A percentile compares a stretch with the other conserved stretches of the same genome.
These are phyloP conservation scores for Scomberomorus guttatus DNA, from an alignment of 2,797 vertebrate species.

Conservation along the genomic window DNA sequence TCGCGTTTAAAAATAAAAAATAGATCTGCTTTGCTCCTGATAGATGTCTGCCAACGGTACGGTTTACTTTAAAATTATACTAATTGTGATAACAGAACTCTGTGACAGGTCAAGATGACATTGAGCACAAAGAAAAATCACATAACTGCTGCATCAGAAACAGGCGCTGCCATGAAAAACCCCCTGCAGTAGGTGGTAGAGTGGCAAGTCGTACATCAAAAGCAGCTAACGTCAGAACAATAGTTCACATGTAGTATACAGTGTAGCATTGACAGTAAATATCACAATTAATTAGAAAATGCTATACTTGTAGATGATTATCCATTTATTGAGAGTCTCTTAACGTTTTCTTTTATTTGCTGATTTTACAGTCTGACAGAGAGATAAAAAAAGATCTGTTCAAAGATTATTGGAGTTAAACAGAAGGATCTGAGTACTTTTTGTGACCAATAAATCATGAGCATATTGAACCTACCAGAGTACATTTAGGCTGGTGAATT, in stretches of 20 bases:
- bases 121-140: too few species aligned
- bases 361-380: background rate
- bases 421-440: too few species aligned
- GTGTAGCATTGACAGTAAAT: background rate
- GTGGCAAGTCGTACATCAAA: too few species aligned
- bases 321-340: background rate
- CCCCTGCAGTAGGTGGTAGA: too few species aligned
- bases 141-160: too few species aligned
- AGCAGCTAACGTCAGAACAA: too few species aligned
- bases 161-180: too few species aligned
- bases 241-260: background rate
- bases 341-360: background rate
- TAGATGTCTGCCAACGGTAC: too few species aligned
- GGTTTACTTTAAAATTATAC: background rate
- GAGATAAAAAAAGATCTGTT: background rate
- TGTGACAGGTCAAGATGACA: too few species aligned
- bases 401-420: too few species aligned
- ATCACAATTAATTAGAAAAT: background rate
- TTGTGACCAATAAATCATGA: constrained; percentile 6
- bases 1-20: background rate
- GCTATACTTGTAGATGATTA: background rate
- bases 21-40: too few species aligned
- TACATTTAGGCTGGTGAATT: constrained; percentile 1
- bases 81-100: too few species aligned
- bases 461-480: constrained; percentile 12